phyloP scores from a whole-genome alignment of 2,888 invertebrate genomes.

The Lissocephala sabroskyi region DNA sequence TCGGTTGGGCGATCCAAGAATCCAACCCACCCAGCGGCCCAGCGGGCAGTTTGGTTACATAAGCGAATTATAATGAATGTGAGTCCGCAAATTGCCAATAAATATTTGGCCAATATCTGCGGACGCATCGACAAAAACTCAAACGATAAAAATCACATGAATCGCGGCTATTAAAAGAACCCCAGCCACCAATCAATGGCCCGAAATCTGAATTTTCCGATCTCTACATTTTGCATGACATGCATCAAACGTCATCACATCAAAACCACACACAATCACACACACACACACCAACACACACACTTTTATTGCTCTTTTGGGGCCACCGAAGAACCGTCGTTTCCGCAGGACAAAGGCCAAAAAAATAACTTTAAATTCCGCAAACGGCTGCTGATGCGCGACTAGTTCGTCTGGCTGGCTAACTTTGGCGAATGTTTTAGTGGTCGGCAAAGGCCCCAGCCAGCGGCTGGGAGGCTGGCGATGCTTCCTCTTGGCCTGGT shows the following conservation, averaged over 20 bases:
- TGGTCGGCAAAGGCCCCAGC: too few relatives aligned
- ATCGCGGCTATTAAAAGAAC: too few relatives aligned
- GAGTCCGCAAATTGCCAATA: conserved; percentile 25
- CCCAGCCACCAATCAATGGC: too few relatives aligned
- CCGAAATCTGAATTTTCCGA: conserved; percentile 1
- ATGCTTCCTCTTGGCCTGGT: conserved; percentile 13
- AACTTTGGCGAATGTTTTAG: conserved; percentile 27
- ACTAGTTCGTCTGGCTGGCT: conserved; percentile 33
- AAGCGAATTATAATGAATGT: conserved; percentile 43
- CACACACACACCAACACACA: background rate
- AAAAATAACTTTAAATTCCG: conserved; percentile 33
- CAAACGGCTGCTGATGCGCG: conserved; percentile 15
- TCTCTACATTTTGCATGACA: conserved; percentile 22
- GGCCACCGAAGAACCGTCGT: conserved; percentile 12
- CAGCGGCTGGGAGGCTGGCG: background rate
- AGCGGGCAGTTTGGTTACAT: conserved; percentile 34
- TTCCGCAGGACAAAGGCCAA: conserved; percentile 1
- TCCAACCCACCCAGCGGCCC: too few relatives aligned
- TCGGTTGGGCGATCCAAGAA: conserved; percentile 3
- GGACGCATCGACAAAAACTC: conserved; percentile 53
- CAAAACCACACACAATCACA: background rate
- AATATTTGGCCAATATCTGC: conserved; percentile 38
- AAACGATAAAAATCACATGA: too few relatives aligned
- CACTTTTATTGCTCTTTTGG: too few relatives aligned
- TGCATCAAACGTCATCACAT: conserved; percentile 36